Evolutionary conservation across 1,140 invertebrate species (phyloP).

Genomic region (Drosophila prosaltans): DNA sequence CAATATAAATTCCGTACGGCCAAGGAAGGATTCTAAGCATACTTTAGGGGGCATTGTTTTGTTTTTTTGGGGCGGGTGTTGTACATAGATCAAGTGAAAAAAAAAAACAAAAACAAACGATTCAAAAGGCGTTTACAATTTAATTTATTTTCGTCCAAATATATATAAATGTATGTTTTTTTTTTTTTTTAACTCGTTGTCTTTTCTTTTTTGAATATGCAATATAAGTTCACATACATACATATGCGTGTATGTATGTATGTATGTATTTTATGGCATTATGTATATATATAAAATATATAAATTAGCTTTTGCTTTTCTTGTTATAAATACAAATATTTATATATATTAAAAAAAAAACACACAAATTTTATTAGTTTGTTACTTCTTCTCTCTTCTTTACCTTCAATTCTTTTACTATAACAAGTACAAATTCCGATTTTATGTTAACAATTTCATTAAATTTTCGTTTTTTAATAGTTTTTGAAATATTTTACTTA

Average conservation of each 20-base stretch:
- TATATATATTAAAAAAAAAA: slow-evolving; percentile 32
- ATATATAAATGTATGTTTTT: slow-evolving; percentile 6
- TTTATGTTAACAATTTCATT: not conserved
- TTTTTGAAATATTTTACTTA: too few relatives aligned
- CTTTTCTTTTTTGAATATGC: slow-evolving; percentile 23
- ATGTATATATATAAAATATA: slow-evolving; percentile 58
- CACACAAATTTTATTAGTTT: slow-evolving; percentile 36
- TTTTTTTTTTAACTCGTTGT: slow-evolving; percentile 7
- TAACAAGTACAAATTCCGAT: slow-evolving; percentile 32
- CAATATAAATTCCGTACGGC: slow-evolving; percentile 75
- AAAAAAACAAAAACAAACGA: not conserved
- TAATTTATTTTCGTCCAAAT: slow-evolving; percentile 41
- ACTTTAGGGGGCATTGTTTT: not conserved
- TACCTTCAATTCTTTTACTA: slow-evolving; percentile 15
- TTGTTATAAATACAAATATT: slow-evolving; percentile 54
- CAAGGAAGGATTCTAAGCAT: slow-evolving; percentile 73
- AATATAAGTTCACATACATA: not conserved
- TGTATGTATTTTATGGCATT: slow-evolving; percentile 42
- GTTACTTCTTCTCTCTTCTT: slow-evolving; percentile 34
- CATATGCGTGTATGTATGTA: slow-evolving; percentile 28
- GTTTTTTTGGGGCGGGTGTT: not conserved
- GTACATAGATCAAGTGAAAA: slow-evolving; percentile 29
- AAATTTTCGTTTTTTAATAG: too few relatives aligned
- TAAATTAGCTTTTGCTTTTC: slow-evolving; percentile 48
- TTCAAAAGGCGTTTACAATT: slow-evolving; percentile 29